phyloP scores from a whole-genome alignment of 1,140 invertebrate species.

The Lethrus apterus region DNA sequence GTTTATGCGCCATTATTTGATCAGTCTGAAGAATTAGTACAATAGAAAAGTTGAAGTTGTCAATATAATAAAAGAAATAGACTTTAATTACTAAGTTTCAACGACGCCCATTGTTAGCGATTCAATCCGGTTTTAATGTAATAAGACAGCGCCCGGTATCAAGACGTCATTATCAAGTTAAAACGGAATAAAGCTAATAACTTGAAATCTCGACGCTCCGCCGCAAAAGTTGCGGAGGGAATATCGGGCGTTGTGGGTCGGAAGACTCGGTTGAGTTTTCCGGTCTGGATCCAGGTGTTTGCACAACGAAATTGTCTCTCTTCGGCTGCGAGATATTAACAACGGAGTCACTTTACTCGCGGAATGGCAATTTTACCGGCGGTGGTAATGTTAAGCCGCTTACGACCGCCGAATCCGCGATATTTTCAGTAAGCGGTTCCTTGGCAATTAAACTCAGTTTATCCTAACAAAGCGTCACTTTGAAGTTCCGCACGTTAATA shows the following conservation, averaged over 20 bases:
- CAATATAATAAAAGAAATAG: no score
- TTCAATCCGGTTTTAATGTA: constrained; percentile 10
- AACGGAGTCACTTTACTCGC: constrained; percentile 21
- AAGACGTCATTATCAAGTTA: constrained; percentile 12
- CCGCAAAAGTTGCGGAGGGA: constrained; percentile 1
- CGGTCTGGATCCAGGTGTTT: constrained; percentile 16
- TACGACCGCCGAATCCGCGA: constrained; percentile 11
- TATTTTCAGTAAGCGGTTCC: constrained; percentile 16
- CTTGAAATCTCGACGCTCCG: background rate
- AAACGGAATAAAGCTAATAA: constrained; percentile 19
- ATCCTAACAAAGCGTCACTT: constrained; percentile 17
- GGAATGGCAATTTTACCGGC: constrained; percentile 16
- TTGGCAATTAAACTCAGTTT: constrained; percentile 19
- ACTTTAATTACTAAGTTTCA: no score
- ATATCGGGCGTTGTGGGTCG: background rate
- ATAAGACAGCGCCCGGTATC: constrained; percentile 6
- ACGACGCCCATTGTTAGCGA: no score
- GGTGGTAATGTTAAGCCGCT: constrained; percentile 19
- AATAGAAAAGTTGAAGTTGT: no score
- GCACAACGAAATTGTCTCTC: constrained; percentile 15
- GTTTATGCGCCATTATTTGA: no score
- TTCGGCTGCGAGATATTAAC: constrained; percentile 16
- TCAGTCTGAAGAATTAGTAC: no score
- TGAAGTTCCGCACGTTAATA: constrained; percentile 21
- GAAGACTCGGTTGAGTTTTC: constrained; percentile 6